Evolutionary conservation across 2,113 vertebrate species (phyloP).

Genomic region (Chionis minor): DNA sequence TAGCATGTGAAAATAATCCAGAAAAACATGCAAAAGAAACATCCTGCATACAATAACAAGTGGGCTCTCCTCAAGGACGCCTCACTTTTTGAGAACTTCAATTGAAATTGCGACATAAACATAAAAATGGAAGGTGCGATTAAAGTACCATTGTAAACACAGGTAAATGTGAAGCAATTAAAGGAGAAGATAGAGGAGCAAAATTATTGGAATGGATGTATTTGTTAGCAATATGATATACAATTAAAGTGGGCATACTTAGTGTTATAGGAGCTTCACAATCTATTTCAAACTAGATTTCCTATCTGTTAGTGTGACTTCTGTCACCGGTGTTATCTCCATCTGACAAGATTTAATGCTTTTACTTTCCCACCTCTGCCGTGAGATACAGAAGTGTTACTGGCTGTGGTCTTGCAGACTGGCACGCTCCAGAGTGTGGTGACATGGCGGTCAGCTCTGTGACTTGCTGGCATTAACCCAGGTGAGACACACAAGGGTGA

Average conservation of each 20-base stretch:
- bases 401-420: not conserved
- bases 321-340: not conserved
- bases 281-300: not conserved
- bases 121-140: not conserved
- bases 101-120: not conserved
- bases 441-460: not conserved
- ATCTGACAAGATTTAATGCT: not conserved
- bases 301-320: not conserved
- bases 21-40: not conserved
- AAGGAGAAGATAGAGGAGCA: not conserved
- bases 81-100: not conserved
- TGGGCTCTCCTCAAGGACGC: not conserved
- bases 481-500: not conserved
- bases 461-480: rapidly evolving
- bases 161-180: not conserved
- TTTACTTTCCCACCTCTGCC: not conserved
- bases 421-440: rapidly evolving
- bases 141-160: not conserved
- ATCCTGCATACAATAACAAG: not conserved
- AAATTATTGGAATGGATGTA: not conserved
- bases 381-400: not conserved
- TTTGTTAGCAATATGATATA: not conserved
- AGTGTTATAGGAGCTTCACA: not conserved
- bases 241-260: not conserved
- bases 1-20: not conserved